A percentile compares a stretch with the other conserved stretches of the same genome.
Conservation (phyloP, 1,140 invertebrate species). For the Ganaspis sp. region DNA sequence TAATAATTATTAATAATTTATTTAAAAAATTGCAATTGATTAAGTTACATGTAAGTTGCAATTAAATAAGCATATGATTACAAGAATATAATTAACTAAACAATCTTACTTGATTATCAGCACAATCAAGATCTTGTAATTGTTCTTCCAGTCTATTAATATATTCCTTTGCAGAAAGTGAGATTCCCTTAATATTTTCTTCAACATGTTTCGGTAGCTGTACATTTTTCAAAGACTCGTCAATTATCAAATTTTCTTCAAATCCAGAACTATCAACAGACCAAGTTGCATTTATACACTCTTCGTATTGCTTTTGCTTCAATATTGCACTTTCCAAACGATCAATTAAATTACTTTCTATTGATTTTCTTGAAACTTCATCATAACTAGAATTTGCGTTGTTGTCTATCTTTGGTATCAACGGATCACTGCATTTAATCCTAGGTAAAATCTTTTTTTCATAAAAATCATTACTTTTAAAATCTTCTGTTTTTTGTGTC, state of each 20-base stretch:
- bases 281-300: constrained; percentile 32
- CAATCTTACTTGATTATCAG: constrained; percentile 51
- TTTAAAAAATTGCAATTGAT: too few species aligned
- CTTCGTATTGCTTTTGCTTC: constrained; percentile 49
- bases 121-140: constrained; percentile 52
- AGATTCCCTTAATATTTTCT: constrained; percentile 47
- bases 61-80: too few species aligned
- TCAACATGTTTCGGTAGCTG: constrained; percentile 47
- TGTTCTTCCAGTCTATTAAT: constrained; percentile 53
- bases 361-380: background rate
- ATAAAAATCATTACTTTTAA: constrained; percentile 23
- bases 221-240: background rate
- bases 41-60: too few species aligned
- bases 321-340: constrained; percentile 41
- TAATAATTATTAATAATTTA: constrained; percentile 30
- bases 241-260: constrained; percentile 28
- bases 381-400: constrained; percentile 2
- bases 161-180: constrained; percentile 52
- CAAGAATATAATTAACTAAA: background rate
- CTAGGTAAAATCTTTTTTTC: constrained; percentile 18
- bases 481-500: background rate
- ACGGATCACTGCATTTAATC: background rate
- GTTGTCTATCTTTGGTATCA: constrained; percentile 17
- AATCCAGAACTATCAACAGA: constrained; percentile 27
- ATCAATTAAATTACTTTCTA: constrained; percentile 38